A percentile compares a stretch with the other conserved stretches of the same genome.
Conservation (phyloP, 2,113 vertebrate genomes). For the Emydocephalus ijimae region DNA sequence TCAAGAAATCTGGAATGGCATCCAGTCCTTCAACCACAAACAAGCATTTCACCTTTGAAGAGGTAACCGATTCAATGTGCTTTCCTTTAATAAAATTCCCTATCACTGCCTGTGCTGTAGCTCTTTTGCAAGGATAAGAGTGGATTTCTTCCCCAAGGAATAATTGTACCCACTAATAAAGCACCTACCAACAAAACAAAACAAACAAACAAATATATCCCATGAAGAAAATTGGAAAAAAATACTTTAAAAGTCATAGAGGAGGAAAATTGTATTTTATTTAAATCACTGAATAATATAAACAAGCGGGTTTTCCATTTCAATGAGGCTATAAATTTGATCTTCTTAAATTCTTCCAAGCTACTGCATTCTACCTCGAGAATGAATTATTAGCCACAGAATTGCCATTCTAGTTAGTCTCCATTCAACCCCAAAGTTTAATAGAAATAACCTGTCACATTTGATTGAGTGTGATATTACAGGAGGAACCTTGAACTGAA, state of each 20-base stretch:
- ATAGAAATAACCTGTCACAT: constrained; percentile 70
- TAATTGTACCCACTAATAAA: constrained; percentile 12
- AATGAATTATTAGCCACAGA: constrained; percentile 68
- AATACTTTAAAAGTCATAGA: not conserved
- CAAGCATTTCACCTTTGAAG: not conserved
- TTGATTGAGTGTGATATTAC: constrained; percentile 71
- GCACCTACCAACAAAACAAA: not conserved
- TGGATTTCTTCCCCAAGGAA: constrained; percentile 12
- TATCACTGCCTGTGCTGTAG: not conserved
- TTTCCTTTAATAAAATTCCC: constrained; percentile 14
- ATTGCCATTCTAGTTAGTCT: constrained; percentile 68
- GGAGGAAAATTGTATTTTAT: constrained; percentile 47
- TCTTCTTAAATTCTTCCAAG: constrained; percentile 49
- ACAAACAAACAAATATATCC: constrained; percentile 27
- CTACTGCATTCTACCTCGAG: constrained; percentile 43
- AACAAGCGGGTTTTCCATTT: constrained; percentile 60
- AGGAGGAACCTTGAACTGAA: constrained; percentile 67
- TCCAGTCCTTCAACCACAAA: not conserved
- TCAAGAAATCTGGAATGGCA: not conserved
- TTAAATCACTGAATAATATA: constrained; percentile 52
- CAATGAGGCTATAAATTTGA: constrained; percentile 50
- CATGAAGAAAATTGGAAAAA: constrained; percentile 29
- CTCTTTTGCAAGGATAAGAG: not conserved
- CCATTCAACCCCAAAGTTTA: constrained; percentile 69
- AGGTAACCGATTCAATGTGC: constrained; percentile 30